Base-by-base conservation (phyloP, 1,140 invertebrate genomes). In the Lutraria rhynchaena region DNA sequence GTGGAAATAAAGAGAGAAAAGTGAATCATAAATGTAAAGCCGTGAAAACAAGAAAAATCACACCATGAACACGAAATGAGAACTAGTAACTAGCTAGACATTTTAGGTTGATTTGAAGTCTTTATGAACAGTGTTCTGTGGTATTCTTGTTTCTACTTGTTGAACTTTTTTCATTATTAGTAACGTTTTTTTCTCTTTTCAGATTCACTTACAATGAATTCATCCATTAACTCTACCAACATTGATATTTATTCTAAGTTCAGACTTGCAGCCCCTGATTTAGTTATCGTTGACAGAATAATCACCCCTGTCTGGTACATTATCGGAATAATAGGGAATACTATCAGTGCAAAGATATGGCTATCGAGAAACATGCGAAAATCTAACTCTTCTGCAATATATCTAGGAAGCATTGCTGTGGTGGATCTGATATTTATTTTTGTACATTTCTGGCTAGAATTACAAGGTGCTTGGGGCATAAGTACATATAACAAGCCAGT, bases 361-460 rank as follows among this genome's bases (percentile, higher is more conserved):
- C 76, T 90, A 3, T 81, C 87, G 22, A 69, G 77, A 2, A 84
- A 87, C 17, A 89, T 91, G 29, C 33, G 90, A 15, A 71, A 83
- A 22, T 87, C 86, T 44, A 89, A 89, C 81, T 89, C 89, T 1
- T 91, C 90, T 11, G 90, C 90, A 27, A 87, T 90, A 51, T 92
- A 92, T 77, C 86, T 92, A 3, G 88, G 88, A n/a, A 81, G 87
- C 0, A 77, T 92, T 31, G 88, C 90, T 13, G 77, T 91, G 46
- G 87, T 87, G 0, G 89, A 92, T 69, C 71, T 88, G 17, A 61
- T 87, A 13, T 90, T 91, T 57, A 83, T 91, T 0, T 31, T 87
- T 3, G 70, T 91, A 1, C 88, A 90, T 67, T 75, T 91, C 9
- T 70, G 88, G 55, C 61, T 76, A 35, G 88, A 90, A 58, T 73